A percentile compares a stretch with the other conserved stretches of the same genome.
These are phyloP conservation scores for Coreius guichenoti DNA, from an alignment of 2,797 vertebrate genomes.

Conservation along the genomic window DNA sequence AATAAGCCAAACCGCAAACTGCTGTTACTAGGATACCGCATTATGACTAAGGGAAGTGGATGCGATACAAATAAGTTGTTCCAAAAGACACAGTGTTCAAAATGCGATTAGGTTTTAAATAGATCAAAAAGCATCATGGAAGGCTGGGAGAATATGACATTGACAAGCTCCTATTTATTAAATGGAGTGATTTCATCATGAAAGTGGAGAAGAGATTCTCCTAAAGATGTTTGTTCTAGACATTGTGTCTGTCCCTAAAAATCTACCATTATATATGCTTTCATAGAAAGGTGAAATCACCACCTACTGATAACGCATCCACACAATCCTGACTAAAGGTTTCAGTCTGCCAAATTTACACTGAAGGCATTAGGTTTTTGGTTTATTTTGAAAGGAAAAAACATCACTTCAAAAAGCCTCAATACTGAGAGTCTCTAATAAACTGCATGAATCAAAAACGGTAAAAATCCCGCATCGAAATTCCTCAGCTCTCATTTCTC, in stretches of 20 bases:
- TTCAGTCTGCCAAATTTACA: neutral
- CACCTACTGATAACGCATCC: neutral
- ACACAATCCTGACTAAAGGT: neutral
- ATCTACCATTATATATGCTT: neutral
- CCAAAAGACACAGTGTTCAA: constrained; percentile 24
- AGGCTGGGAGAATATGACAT: constrained; percentile 11
- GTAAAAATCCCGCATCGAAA: neutral
- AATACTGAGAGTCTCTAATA: neutral
- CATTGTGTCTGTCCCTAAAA: constrained; percentile 14
- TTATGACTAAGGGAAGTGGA: constrained; percentile 24
- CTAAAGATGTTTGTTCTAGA: constrained; percentile 26
- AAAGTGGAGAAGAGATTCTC: constrained; percentile 2
- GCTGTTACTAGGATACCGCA: constrained; percentile 40
- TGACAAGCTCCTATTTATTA: neutral
- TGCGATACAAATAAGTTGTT: neutral
- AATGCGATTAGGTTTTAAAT: constrained; percentile 42
- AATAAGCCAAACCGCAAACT: neutral
- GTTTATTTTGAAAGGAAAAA: neutral
- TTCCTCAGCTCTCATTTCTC: constrained; percentile 40
- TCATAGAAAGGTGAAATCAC: constrained; percentile 10
- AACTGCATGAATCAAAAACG: constrained; percentile 40
- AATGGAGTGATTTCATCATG: constrained; percentile 22
- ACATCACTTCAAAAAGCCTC: neutral
- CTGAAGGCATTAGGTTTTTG: neutral
- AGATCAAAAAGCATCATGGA: constrained; percentile 23